Conservation (phyloP, 2,888 invertebrate genomes). For the Trypoxylon attenuatum region DNA sequence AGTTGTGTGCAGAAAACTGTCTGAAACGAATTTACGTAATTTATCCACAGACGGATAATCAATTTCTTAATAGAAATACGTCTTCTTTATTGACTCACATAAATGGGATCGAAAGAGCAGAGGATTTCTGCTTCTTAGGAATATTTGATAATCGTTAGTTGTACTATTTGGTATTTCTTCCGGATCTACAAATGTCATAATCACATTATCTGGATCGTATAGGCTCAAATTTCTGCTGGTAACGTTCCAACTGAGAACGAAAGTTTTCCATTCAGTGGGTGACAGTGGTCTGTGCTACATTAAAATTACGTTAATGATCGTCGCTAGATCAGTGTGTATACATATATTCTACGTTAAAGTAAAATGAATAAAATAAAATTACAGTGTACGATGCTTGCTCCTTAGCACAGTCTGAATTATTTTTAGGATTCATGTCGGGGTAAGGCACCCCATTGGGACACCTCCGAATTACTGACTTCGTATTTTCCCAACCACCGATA, state of each 20-base stretch:
- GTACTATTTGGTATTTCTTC: neutral
- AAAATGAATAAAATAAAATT: constrained; percentile 1
- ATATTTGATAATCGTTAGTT: constrained; percentile 15
- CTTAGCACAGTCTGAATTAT: neutral
- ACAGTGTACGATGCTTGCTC: neutral
- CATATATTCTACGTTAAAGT: neutral
- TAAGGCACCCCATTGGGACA: constrained; percentile 47
- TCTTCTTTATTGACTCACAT: constrained; percentile 47
- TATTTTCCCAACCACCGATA: constrained; percentile 58
- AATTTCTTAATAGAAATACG: too few species aligned
- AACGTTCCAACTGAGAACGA: constrained; percentile 48
- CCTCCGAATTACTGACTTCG: constrained; percentile 53
- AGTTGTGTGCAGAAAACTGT: constrained; percentile 41
- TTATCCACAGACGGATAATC: too few species aligned
- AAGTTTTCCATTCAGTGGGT: constrained; percentile 55
- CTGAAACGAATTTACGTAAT: constrained; percentile 27
- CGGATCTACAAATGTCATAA: constrained; percentile 20
- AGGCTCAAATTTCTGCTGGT: constrained; percentile 24
- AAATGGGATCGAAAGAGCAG: constrained; percentile 49
- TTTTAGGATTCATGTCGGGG: neutral
- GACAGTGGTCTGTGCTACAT: constrained; percentile 40
- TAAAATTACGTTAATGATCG: neutral
- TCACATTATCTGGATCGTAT: constrained; percentile 32
- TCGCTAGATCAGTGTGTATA: too few species aligned
- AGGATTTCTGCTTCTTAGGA: constrained; percentile 14